phyloP scores from a whole-genome alignment of 1,140 invertebrate genomes.

The Reticulitermes speratus region DNA sequence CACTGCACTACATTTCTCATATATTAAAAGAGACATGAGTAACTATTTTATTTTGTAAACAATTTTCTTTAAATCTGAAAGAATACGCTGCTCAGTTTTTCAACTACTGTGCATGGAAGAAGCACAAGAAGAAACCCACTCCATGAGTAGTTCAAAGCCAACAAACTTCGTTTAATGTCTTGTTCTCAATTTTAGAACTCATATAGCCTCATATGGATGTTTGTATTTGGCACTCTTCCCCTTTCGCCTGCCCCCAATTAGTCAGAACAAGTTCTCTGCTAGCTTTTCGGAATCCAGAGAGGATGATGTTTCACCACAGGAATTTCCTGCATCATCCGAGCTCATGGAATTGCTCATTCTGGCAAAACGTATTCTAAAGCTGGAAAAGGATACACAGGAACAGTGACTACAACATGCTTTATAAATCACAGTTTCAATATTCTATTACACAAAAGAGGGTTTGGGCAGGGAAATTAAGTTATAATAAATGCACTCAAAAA shows the following conservation, averaged over 20 bases:
- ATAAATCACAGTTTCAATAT: too few relatives aligned
- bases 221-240: neutral
- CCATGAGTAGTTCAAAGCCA: too few relatives aligned
- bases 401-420: neutral
- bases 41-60: too few relatives aligned
- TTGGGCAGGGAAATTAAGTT: too few relatives aligned
- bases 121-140: too few relatives aligned
- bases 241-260: neutral
- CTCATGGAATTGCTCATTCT: neutral
- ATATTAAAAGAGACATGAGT: too few relatives aligned
- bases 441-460: too few relatives aligned
- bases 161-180: neutral
- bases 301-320: neutral
- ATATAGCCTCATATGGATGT: neutral
- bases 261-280: slow-evolving; percentile 10
- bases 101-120: too few relatives aligned
- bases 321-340: neutral
- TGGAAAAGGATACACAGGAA: neutral
- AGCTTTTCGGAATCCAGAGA: neutral
- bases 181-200: neutral
- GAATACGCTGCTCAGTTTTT: too few relatives aligned
- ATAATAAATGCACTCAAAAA: too few relatives aligned
- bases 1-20: too few relatives aligned
- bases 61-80: too few relatives aligned
- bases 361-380: slow-evolving; percentile 5